phyloP scores from a whole-genome alignment of 2,888 invertebrate species.

The Calameuta idolon region DNA sequence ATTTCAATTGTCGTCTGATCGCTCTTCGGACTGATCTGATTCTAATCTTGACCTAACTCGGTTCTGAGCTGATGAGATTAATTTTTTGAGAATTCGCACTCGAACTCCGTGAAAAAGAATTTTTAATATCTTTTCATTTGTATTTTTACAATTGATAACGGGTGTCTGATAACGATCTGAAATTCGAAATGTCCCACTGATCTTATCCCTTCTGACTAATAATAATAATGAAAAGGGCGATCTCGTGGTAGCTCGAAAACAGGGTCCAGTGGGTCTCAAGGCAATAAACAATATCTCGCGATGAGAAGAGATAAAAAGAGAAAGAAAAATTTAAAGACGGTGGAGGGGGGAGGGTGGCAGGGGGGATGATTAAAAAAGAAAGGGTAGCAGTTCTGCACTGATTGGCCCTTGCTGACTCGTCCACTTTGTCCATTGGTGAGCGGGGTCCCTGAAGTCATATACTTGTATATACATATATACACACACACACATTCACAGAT shows the following conservation, averaged over 20 bases:
- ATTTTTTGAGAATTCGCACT: no score
- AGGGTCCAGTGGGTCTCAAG: background rate
- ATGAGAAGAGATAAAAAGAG: slow-evolving; percentile 19
- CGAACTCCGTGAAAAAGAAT: no score
- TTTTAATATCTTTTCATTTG: no score
- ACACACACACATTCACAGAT: background rate
- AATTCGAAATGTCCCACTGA: no score
- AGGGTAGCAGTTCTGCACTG: slow-evolving; percentile 41
- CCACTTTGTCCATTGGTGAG: slow-evolving; percentile 32
- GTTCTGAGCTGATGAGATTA: no score
- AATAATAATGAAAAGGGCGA: no score
- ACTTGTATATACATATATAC: slow-evolving; percentile 52
- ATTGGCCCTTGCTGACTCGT: slow-evolving; percentile 43
- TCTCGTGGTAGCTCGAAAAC: no score
- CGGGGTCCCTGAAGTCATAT: slow-evolving; percentile 37
- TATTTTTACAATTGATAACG: no score
- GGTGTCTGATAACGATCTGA: no score
- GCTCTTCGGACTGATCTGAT: background rate
- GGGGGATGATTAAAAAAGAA: slow-evolving; percentile 18
- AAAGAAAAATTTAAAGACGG: slow-evolving; percentile 27
- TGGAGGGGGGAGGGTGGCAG: no score
- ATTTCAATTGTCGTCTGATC: background rate
- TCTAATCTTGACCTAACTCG: background rate
- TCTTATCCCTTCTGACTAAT: no score
- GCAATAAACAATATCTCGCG: slow-evolving; percentile 9